Evolutionary conservation across 2,113 vertebrate genomes (phyloP).

Genomic region (Spermophilus dauricus): DNA sequence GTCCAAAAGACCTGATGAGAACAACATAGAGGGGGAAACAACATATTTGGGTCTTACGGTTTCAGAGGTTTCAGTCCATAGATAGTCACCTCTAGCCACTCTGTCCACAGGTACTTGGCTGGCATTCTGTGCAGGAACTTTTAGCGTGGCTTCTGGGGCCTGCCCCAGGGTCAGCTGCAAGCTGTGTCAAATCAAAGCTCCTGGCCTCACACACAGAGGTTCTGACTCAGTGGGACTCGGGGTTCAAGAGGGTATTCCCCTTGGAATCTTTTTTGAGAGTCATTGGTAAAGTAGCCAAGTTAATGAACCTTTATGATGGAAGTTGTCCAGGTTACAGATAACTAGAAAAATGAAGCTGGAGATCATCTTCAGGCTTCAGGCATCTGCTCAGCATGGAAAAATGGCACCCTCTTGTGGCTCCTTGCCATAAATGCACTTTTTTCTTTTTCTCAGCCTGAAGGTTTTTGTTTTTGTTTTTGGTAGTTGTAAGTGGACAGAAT

Average conservation of each 20-base stretch:
- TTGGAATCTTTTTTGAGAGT: background rate
- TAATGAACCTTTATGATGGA: background rate
- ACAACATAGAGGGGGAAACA: too few relatives aligned
- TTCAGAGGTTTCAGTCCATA: too few relatives aligned
- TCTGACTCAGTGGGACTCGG: background rate
- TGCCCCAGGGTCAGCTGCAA: background rate
- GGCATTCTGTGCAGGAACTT: background rate
- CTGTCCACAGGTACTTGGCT: background rate
- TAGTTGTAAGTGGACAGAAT: too few relatives aligned
- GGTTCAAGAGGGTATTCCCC: background rate
- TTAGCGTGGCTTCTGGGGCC: background rate
- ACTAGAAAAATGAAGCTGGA: background rate
- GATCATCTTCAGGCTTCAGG: background rate
- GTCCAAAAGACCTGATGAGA: too few relatives aligned
- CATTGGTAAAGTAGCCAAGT: background rate
- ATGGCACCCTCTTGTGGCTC: constrained; percentile 83
- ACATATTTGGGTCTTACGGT: too few relatives aligned
- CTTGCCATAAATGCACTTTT: background rate
- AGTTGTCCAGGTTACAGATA: background rate
- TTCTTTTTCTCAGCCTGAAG: background rate
- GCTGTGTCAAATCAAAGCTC: background rate
- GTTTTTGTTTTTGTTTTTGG: too few relatives aligned
- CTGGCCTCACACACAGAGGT: background rate
- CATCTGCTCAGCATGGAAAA: background rate
- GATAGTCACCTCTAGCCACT: too few relatives aligned